Base-by-base conservation (phyloP, 2,797 vertebrate species). In the Zenarchopterus dispar region DNA sequence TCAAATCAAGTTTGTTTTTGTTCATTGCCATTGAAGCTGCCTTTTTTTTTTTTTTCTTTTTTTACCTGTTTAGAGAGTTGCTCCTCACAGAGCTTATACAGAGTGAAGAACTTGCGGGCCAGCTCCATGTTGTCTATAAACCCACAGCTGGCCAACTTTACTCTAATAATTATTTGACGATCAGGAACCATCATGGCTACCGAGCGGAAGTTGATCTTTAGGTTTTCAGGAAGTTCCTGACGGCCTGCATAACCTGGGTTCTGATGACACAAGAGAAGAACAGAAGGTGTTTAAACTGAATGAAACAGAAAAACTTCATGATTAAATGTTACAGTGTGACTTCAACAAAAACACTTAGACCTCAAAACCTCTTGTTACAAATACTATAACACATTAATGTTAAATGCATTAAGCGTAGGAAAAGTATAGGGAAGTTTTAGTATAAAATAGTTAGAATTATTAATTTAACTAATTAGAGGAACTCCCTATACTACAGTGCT, bases 181-280 rank as follows among this genome's bases (percentile, higher is more conserved):
- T 99, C 97, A 0, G 97, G 97, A 74, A 99, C 96, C 96, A 99
- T 99, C 98, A 99, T 99, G 69, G 98, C 96, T 68, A 99, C 96
- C 0, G 95, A 95, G 70, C 97, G 96, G 81, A 99, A 99, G 84
- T 96, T 98, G 63, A 98, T 96, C 91, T 99, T 99, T 78, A 99
- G 81, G 82, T 99, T 99, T 85, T 99, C 98, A 0, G 98, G 97
- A 60, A 99, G 95, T 67, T 99, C 96, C 84, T 98, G 97, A 8
- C 96, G 92, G 23, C 97, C 98, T 23, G 96, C 97, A 41, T 98
- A 98, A 33, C 97, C 97, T 47, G 97, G 98, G 73, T 99, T 99
- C 98, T 99, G 62, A 39, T 77, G 1, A 75, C 42, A 31, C 5
- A 44, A 1, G 2, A 24, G 57, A 48, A n/a, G 11, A 26, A 24